These are phyloP conservation scores for Cephus sareptanus DNA, from an alignment of 2,888 invertebrate genomes.

Conservation along the genomic window DNA sequence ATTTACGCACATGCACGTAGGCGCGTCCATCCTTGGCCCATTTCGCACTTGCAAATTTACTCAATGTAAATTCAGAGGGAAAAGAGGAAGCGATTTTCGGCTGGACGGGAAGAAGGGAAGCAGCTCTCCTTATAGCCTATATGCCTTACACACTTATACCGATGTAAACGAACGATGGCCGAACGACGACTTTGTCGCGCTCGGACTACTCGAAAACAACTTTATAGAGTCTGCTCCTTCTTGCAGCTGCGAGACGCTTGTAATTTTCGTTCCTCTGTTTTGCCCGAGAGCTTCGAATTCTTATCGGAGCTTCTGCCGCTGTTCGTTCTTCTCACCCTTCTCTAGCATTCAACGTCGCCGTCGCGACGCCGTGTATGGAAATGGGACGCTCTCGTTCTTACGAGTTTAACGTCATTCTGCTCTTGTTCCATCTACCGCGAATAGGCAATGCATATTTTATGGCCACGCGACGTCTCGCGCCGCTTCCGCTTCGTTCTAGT, in stretches of 20 bases:
- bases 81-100: too few species aligned
- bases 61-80: not conserved
- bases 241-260: constrained; percentile 28
- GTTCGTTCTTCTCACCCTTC: constrained; percentile 6
- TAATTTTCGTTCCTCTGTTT: constrained; percentile 53
- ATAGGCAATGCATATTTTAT: constrained; percentile 61
- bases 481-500: not conserved
- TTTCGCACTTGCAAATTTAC: constrained; percentile 19
- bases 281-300: constrained; percentile 43
- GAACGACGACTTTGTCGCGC: constrained; percentile 47
- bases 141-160: constrained; percentile 3
- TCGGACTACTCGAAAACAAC: too few species aligned
- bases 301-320: constrained; percentile 56
- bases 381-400: constrained; percentile 39
- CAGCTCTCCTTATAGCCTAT: too few species aligned
- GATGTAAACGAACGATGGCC: constrained; percentile 59
- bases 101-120: too few species aligned
- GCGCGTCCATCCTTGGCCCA: not conserved
- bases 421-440: constrained; percentile 47
- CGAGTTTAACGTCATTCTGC: constrained; percentile 43
- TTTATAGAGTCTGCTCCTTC: too few species aligned
- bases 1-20: too few species aligned
- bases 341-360: not conserved
- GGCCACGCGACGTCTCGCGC: constrained; percentile 38
- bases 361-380: constrained; percentile 46